Evolutionary conservation across 2,113 vertebrate species (phyloP).

Genomic region (Castor canadensis): DNA sequence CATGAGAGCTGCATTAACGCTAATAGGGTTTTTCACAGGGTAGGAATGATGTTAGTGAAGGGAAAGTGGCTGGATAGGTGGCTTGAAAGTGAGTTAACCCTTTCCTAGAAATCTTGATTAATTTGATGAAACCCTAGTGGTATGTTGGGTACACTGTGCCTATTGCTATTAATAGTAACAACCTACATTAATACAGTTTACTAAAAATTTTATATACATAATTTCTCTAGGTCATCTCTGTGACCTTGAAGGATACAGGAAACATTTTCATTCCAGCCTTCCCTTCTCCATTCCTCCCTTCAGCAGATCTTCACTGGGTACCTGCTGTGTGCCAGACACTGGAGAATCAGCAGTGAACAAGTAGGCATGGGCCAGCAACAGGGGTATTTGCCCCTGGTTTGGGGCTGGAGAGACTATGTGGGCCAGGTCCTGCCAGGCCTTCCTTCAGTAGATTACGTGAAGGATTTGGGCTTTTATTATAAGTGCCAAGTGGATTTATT

Average conservation of each 20-base stretch:
- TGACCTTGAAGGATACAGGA: slow-evolving; percentile 50
- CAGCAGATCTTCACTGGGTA: background rate
- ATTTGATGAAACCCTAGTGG: background rate
- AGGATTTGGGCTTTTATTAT: slow-evolving; percentile 39
- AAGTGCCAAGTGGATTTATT: background rate
- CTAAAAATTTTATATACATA: background rate
- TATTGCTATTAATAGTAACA: background rate
- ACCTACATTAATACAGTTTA: background rate
- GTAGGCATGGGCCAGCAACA: background rate
- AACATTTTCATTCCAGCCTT: background rate
- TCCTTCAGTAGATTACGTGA: background rate
- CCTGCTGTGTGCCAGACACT: background rate
- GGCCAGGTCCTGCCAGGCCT: background rate
- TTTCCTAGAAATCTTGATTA: slow-evolving; percentile 12
- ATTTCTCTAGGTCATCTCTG: background rate
- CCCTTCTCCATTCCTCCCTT: background rate
- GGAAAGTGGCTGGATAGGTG: background rate
- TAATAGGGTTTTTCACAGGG: background rate
- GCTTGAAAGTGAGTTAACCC: background rate
- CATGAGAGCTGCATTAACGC: background rate
- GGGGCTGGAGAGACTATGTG: background rate
- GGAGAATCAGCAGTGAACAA: background rate
- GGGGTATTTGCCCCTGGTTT: background rate
- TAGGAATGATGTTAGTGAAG: background rate
- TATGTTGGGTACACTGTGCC: background rate